A percentile compares a stretch with the other conserved stretches of the same genome.
phyloP scores from a whole-genome alignment of 2,113 vertebrate genomes.

The Nothocercus julius region DNA sequence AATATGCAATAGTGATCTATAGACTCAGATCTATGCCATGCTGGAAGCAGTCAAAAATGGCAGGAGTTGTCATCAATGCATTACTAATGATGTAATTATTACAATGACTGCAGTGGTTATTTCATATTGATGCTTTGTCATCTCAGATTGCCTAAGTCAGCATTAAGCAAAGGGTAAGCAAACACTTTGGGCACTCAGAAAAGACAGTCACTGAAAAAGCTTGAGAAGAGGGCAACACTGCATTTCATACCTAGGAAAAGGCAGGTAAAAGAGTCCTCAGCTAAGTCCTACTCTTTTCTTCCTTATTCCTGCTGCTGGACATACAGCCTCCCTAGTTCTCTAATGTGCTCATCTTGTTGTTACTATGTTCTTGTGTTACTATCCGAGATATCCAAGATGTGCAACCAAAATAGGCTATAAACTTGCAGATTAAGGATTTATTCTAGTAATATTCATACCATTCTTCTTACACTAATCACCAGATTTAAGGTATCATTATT shows the following conservation, averaged over 20 bases:
- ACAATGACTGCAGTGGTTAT: background rate
- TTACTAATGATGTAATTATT: background rate
- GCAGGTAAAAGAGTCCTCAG: background rate
- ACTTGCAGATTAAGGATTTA: conserved; percentile 7
- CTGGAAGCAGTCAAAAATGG: background rate
- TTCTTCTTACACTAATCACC: background rate
- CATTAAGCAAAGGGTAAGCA: background rate
- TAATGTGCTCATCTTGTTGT: background rate
- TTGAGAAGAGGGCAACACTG: background rate
- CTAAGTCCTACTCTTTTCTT: background rate
- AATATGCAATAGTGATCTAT: background rate
- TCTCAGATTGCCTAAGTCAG: background rate
- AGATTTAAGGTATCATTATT: background rate
- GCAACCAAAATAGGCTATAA: background rate
- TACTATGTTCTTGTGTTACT: background rate
- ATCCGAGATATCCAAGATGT: background rate
- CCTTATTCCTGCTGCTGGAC: background rate
- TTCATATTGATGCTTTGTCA: background rate
- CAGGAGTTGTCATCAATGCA: background rate
- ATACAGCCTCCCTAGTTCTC: background rate
- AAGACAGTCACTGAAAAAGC: background rate
- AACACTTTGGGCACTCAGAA: background rate
- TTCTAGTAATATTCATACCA: background rate
- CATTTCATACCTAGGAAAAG: background rate
- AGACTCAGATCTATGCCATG: background rate